phyloP scores from a whole-genome alignment of 2,888 invertebrate species.

The Esperia sulphurella region DNA sequence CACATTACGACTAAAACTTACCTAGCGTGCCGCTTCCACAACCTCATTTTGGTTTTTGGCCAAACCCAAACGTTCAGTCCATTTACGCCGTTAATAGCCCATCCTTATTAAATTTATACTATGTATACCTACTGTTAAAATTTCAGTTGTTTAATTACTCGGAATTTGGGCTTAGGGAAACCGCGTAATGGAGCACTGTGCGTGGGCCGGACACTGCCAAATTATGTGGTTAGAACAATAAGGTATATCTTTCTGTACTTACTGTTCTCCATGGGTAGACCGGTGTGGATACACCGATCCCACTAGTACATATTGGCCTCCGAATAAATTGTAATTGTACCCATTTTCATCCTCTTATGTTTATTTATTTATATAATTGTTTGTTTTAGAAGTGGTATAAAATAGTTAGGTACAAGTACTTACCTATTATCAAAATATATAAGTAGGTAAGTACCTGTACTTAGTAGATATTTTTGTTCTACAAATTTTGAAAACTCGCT shows the following conservation, averaged over 20 bases:
- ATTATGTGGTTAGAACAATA: slow-evolving; percentile 50
- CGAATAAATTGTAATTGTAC: too few relatives aligned
- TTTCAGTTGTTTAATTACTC: slow-evolving; percentile 75
- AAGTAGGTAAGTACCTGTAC: too few relatives aligned
- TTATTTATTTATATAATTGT: too few relatives aligned
- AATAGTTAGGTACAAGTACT: too few relatives aligned
- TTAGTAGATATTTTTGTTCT: too few relatives aligned
- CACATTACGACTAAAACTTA: slow-evolving; percentile 29
- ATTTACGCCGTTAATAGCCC: slow-evolving; percentile 66
- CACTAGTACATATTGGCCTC: too few relatives aligned
- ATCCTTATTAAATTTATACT: slow-evolving; percentile 76
- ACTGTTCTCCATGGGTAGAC: neutral
- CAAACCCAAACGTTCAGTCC: slow-evolving; percentile 67
- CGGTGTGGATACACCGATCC: too few relatives aligned
- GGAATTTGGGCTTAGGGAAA: slow-evolving; percentile 62
- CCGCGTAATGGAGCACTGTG: slow-evolving; percentile 56
- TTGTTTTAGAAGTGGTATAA: too few relatives aligned
- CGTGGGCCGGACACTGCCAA: slow-evolving; percentile 36
- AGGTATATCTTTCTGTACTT: slow-evolving; percentile 38
- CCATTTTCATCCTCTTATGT: too few relatives aligned
- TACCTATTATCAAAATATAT: too few relatives aligned
- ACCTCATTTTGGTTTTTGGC: slow-evolving; percentile 70
- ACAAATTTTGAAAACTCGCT: too few relatives aligned
- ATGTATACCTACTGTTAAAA: slow-evolving; percentile 71
- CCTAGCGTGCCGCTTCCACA: slow-evolving; percentile 37